Conservation (phyloP, 92 coral and sea anemone species). For the Chrysogorgia sp. region DNA sequence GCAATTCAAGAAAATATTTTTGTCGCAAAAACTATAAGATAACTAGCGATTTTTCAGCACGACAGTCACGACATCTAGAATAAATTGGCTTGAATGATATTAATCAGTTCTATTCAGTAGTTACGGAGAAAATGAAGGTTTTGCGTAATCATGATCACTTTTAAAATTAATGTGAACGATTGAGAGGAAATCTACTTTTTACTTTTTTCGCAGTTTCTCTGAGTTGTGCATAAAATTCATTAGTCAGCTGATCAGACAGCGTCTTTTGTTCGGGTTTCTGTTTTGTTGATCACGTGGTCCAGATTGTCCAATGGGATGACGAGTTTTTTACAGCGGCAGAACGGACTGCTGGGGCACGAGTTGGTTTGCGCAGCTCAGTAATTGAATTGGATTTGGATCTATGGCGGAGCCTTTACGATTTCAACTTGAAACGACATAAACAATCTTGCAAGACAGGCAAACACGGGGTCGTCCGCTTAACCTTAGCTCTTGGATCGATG, state of each 20-base stretch:
- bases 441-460: slow-evolving; percentile 38
- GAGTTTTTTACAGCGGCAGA: slow-evolving; percentile 37
- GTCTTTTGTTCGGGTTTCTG: slow-evolving; percentile 43
- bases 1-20: too few species aligned
- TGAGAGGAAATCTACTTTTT: background rate
- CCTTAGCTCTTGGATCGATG: slow-evolving; percentile 42
- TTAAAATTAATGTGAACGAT: too few species aligned
- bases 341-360: slow-evolving; percentile 54
- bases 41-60: too few species aligned
- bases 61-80: too few species aligned
- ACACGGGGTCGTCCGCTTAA: slow-evolving; percentile 4
- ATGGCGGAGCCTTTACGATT: slow-evolving; percentile 47
- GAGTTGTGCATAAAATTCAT: background rate
- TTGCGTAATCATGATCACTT: too few species aligned
- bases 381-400: slow-evolving; percentile 35
- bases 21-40: too few species aligned
- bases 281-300: slow-evolving; percentile 19
- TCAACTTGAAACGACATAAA: slow-evolving; percentile 44
- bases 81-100: too few species aligned
- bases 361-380: slow-evolving; percentile 46
- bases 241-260: slow-evolving; percentile 3
- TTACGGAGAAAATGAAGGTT: too few species aligned
- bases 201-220: background rate
- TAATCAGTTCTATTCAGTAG: too few species aligned
- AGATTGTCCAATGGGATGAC: slow-evolving; percentile 19